These are phyloP conservation scores for Delphinapterus leucas DNA, from an alignment of 2,113 vertebrate genomes.

Conservation along the genomic window DNA sequence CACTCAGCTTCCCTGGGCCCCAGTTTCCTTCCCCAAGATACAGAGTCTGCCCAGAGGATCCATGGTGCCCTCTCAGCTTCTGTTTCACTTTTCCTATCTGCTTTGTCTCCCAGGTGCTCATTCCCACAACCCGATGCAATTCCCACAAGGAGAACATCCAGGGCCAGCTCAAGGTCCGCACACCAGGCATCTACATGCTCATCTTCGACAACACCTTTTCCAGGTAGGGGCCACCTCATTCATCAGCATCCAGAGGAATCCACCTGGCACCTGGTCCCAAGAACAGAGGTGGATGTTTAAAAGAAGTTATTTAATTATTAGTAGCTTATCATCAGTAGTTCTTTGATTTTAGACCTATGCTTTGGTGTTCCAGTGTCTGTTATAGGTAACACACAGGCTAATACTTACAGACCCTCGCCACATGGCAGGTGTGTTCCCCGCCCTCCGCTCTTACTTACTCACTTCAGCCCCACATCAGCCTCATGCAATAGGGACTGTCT, in stretches of 20 bases:
- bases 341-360: background rate
- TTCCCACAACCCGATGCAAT: constrained; percentile 94
- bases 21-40: background rate
- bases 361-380: background rate
- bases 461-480: no score
- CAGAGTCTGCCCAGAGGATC: background rate
- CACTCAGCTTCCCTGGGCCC: background rate
- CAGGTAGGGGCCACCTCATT: constrained; percentile 82
- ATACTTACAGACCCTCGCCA: accelerated
- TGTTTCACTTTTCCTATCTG: background rate
- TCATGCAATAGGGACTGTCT: background rate
- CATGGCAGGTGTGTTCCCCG: accelerated
- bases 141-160: constrained; percentile 94
- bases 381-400: background rate
- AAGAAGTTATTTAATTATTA: no score
- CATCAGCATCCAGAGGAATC: accelerated
- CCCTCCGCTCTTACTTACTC: background rate
- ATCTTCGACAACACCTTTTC: constrained; percentile 99
- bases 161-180: constrained; percentile 92
- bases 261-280: background rate
- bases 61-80: background rate
- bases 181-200: constrained; percentile 90
- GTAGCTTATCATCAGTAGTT: background rate
- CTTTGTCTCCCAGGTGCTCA: constrained; percentile 89
- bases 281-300: background rate